These are phyloP conservation scores for Hippocampus mohnikei DNA, from an alignment of 2,113 vertebrate species.

Conservation along the genomic window DNA sequence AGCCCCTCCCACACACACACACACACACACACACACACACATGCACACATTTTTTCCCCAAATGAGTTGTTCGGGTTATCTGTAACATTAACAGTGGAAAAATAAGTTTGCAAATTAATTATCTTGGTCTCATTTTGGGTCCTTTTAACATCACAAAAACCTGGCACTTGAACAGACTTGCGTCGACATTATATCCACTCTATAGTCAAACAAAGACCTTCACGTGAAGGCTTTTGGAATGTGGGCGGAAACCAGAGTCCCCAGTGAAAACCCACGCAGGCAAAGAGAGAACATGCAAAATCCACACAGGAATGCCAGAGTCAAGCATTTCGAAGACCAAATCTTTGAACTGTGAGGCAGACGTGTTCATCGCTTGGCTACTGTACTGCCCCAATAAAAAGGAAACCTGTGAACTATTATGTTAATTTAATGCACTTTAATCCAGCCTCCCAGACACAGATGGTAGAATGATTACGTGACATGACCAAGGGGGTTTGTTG, in stretches of 20 bases:
- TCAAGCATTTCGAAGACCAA: neutral
- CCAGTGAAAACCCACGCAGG: neutral
- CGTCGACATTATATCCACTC: no score
- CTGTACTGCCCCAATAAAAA: neutral
- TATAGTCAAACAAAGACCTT: neutral
- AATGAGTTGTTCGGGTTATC: no score
- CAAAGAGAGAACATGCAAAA: neutral
- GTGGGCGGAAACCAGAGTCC: neutral
- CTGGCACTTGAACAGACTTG: no score
- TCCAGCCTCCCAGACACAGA: neutral
- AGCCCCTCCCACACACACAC: no score
- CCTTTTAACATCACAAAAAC: no score
- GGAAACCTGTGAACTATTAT: neutral
- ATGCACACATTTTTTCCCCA: no score
- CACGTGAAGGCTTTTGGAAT: neutral
- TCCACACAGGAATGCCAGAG: neutral
- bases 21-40: no score
- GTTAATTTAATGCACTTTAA: neutral
- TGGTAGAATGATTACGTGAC: neutral
- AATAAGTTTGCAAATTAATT: no score
- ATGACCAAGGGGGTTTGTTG: no score
- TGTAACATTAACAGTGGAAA: no score
- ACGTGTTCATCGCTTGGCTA: neutral
- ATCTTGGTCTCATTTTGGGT: no score
- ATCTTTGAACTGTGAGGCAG: neutral